phyloP scores from a whole-genome alignment of 2,113 vertebrate species.

The Ahaetulla prasina region DNA sequence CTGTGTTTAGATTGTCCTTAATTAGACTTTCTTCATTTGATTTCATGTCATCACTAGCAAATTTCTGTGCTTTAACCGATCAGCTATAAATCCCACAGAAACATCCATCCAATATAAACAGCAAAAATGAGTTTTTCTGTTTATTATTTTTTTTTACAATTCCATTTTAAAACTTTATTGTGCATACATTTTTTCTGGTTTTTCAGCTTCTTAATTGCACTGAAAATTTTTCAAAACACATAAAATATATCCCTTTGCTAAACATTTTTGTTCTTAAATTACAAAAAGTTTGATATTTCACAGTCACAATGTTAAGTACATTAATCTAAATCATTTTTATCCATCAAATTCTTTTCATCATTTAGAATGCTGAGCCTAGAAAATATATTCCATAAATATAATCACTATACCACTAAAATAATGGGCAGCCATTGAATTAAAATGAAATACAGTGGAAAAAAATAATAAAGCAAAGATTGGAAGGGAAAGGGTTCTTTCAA shows the following conservation, averaged over 20 bases:
- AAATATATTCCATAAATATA: conserved; percentile 50
- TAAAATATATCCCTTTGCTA: conserved; percentile 81
- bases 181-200: conserved; percentile 57
- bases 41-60: neutral
- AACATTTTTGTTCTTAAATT: conserved; percentile 72
- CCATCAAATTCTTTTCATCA: conserved; percentile 52
- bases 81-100: neutral
- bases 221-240: conserved; percentile 77
- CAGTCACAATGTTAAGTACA: conserved; percentile 79
- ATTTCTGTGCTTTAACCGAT: neutral
- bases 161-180: conserved; percentile 76
- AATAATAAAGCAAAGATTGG: conserved; percentile 25
- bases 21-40: neutral
- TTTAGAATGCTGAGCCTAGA: conserved; percentile 54
- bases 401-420: conserved; percentile 41
- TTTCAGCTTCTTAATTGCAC: conserved; percentile 71
- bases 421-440: conserved; percentile 26
- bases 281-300: conserved; percentile 82
- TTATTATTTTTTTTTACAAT: conserved; percentile 69
- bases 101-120: conserved; percentile 1
- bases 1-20: neutral
- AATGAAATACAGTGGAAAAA: conserved; percentile 10
- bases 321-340: conserved; percentile 58
- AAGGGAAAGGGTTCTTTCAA: conserved; percentile 55
- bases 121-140: conserved; percentile 29